Evolutionary conservation across 2,888 invertebrate species (phyloP), one percentile per base, ranked within the genome.

Genomic region (Formica aserva): DNA sequence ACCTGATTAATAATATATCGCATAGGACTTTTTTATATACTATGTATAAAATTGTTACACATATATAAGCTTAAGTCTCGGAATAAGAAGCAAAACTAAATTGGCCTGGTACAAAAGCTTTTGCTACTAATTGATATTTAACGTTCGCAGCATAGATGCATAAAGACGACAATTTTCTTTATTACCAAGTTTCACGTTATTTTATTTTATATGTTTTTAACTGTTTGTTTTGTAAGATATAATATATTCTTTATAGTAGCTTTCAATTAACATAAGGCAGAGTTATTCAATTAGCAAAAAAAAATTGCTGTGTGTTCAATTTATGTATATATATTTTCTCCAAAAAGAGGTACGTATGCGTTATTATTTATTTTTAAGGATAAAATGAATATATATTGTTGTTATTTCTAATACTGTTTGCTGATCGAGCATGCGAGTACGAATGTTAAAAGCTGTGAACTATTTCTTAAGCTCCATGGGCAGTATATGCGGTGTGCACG

Each of bases 321-420:
- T 82, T 67, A 48, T 85, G 52, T 84, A 38, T 80, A 78, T 69
- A 87, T 66, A 82, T 75, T 48, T 82, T 72, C 22, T 83, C 62
- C 45, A 72, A 72, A 78, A 76, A 82, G 78, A 26, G 78, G 26
- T 85, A 77, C 45, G 41, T 74, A 85, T 72, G 69, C 81, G 82
- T 87, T 90, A 90, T 85, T 89, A 86, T 90, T 90, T 90, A 89
- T 86, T 90, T 86, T 72, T 85, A 84, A 87, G 72, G 38, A 62
- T 82, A 48, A 85, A 32, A 83, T 66, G 41, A 85, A 67, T 74
- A 78, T 87, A 90, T 89, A 89, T 83, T 41, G 60, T 87, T 91
- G 89, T 90, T 90, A 85, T 45, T 74, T 85, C 81, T 89, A 87
- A 63, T 83, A 84, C 85, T 89, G 77, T 86, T 88, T 41, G 75